These are phyloP conservation scores for Origma solitaria DNA, from an alignment of 2,113 vertebrate species.

Conservation along the genomic window DNA sequence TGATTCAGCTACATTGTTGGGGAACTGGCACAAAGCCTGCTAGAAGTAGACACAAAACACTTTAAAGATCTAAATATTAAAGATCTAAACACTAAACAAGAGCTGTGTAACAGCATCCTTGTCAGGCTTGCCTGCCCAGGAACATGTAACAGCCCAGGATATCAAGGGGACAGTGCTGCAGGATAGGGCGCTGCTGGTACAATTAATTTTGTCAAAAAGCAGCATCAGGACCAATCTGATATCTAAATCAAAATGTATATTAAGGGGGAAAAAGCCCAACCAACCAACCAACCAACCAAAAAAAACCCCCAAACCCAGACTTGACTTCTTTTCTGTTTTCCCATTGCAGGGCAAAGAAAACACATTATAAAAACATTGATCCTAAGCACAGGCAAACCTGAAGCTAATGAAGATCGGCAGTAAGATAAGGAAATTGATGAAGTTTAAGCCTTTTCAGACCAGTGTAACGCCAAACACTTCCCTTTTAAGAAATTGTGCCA, in stretches of 20 bases:
- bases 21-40: constrained; percentile 38
- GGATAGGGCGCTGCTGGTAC: not conserved
- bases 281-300: not conserved
- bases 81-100: constrained; percentile 63
- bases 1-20: constrained; percentile 62
- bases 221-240: not conserved
- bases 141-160: not conserved
- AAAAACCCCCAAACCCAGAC: not conserved
- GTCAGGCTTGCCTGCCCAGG: not conserved
- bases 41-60: constrained; percentile 54
- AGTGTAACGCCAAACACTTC: not conserved
- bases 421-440: not conserved
- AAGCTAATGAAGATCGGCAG: not conserved
- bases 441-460: not conserved
- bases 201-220: not conserved
- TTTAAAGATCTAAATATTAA: constrained; percentile 67
- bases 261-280: not conserved
- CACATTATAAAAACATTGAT: not conserved
- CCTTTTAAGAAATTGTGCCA: not conserved
- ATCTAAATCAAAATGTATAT: not conserved
- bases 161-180: not conserved
- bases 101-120: constrained; percentile 39
- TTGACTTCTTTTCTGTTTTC: not conserved
- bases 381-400: not conserved
- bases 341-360: not conserved